Base-by-base conservation (phyloP, 2,113 vertebrate species). In the Bucco capensis region DNA sequence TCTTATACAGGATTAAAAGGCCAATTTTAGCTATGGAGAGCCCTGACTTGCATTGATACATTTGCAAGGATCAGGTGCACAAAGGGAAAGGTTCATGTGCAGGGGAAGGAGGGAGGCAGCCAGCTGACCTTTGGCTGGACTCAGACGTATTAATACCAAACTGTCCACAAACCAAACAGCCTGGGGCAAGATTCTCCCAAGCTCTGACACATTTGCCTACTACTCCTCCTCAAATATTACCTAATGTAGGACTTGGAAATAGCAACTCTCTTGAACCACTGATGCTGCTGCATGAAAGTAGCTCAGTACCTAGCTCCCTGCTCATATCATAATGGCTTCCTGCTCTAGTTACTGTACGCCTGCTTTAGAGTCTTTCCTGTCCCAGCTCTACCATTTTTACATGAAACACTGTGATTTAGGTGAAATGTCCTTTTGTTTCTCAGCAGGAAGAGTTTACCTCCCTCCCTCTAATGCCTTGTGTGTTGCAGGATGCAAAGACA, bases 401-500 rank as follows among this genome's bases (percentile, higher is more conserved):
- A 6, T 0, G 6, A 12, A n/a, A 23, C 9, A 17, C 4, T 21
- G 31, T 14, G 38, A 46, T 30, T 18, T 6, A 46, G 33, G 18
- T 30, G n/a, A 19, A 47, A 22, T 4, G 33, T 12, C 33, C 6
- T 0, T 49, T 73, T 58, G 33, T 15, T 78, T 60, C 50, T 40
- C 33, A 12, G 57, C 21, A 27, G n/a, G 24, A 65, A 56, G 11
- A 14, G 8, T 2, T 23, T 38, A 4, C 24, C 15, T 31, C 25
- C 8, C 0, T 12, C 28, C 27, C 47, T 28, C 57, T 58, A 2
- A 80, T 8, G 0, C 4, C 18, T 33, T 3, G 0, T 83, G 23
- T 67, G 72, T 91, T 24, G 3, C 95, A 99, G 99, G 99, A 65
- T 99, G 99, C 88, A 97, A 98, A 97, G 99, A 99, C 95, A 97